Percentiles rank a stretch among this genome's conserved stretches.
phyloP scores from a whole-genome alignment of 2,888 invertebrate species.

The Pilophorus perplexus region DNA sequence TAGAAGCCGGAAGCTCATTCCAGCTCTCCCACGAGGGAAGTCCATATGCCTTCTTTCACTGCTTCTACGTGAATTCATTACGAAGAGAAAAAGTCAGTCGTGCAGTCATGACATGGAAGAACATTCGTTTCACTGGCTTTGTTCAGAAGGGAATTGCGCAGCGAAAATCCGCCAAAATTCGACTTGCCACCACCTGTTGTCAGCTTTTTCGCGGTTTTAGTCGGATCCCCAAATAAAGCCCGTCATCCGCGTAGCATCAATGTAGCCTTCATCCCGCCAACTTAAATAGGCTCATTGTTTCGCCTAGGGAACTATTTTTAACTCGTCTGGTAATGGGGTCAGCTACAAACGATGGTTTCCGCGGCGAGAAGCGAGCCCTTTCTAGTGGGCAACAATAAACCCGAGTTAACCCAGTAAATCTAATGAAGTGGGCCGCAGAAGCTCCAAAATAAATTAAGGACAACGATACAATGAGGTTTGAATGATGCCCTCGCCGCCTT shows the following conservation, averaged over 20 bases:
- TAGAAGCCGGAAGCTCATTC: too few relatives aligned
- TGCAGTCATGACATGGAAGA: too few relatives aligned
- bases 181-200: too few relatives aligned
- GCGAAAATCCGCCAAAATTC: too few relatives aligned
- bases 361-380: slow-evolving; percentile 32
- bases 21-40: too few relatives aligned
- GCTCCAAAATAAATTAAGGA: slow-evolving; percentile 12
- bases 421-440: slow-evolving; percentile 26
- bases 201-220: too few relatives aligned
- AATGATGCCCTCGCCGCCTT: too few relatives aligned
- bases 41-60: too few relatives aligned
- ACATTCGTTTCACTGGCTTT: too few relatives aligned
- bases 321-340: slow-evolving; percentile 24
- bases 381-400: slow-evolving; percentile 26
- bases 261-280: slow-evolving; percentile 4
- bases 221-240: slow-evolving; percentile 5
- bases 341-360: slow-evolving; percentile 39
- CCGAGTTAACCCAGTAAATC: slow-evolving; percentile 34
- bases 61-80: too few relatives aligned
- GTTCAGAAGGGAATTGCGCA: too few relatives aligned
- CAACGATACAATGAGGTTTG: slow-evolving; percentile 22
- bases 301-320: slow-evolving; percentile 36
- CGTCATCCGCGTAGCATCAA: slow-evolving; percentile 9
- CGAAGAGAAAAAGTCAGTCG: too few relatives aligned
- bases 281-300: slow-evolving; percentile 36